Base-by-base conservation (phyloP, 2,888 invertebrate species). In the Pilophorus perplexus region DNA sequence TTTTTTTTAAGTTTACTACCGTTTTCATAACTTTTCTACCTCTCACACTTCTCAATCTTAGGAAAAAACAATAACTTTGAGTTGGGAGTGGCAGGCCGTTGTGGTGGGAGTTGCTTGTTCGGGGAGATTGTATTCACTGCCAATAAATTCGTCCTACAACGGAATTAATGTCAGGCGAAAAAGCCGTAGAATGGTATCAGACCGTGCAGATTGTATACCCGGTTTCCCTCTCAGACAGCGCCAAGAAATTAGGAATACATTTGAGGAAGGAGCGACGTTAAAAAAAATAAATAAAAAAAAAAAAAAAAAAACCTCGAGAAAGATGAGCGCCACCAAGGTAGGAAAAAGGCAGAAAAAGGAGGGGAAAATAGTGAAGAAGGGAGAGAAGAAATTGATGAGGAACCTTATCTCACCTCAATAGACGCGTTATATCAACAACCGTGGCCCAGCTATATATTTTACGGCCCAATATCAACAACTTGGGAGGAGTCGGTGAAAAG, bases 171-270 rank as follows among this genome's bases (percentile, higher is more conserved):
- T 44, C 8, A 5, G 18, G 18, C 12, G 18, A 12, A 18, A 22
- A 22, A 22, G 18, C 18, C 20, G 44, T 18, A 18, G 16, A 22
- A 6, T 16, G 18, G 5, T 44, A 44, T 18, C 44, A 18, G 18
- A 14, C 10, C 18, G 18, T 18, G 2, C 16, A 2, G 5, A 5
- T 18, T 22, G 10, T 4, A 22, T 44, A 44, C 2, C 18, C 18
- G 8, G 5, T 18, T 22, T 22, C 1, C 18, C 18, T n/a, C 44
- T 3, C 3, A 18, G 20, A 8, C 5, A 44, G 18, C 18, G 5
- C 8, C 18, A 18, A 44, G 18, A 44, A 44, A 44, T 44, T 44
- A 44, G 44, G 44, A 44, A 18, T 44, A 44, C 44, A 44, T 44
- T 44, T 42, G n/a, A 22, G 44, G 22, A 18, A 8, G 16, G 18